A percentile compares a stretch with the other conserved stretches of the same genome.
phyloP scores from a whole-genome alignment of 2,797 vertebrate species.

The Astyanax mexicanus region DNA sequence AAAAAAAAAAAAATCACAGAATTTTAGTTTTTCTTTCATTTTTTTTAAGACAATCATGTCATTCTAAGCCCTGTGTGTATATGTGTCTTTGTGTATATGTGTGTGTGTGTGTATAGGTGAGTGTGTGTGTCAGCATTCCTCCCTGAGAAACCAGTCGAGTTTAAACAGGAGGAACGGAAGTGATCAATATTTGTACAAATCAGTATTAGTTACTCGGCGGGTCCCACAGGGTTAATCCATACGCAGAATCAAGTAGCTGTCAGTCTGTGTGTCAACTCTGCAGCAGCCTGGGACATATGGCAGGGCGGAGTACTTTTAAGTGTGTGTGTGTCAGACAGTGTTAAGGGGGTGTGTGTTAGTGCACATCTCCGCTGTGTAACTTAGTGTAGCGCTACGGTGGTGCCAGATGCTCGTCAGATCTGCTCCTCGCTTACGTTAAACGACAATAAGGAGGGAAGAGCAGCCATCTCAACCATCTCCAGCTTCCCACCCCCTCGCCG shows the following conservation, averaged over 20 bases:
- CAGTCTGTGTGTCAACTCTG: slow-evolving; percentile 66
- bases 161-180: slow-evolving; percentile 59
- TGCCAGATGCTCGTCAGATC: slow-evolving; percentile 77
- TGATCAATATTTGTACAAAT: slow-evolving; percentile 86
- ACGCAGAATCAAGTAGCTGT: slow-evolving; percentile 64
- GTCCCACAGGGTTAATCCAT: slow-evolving; percentile 84
- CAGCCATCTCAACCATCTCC: slow-evolving; percentile 78
- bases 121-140: slow-evolving; percentile 31
- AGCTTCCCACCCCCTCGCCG: slow-evolving; percentile 48
- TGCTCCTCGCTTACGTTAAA: slow-evolving; percentile 74
- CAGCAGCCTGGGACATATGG: slow-evolving; percentile 76
- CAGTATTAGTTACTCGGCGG: slow-evolving; percentile 71
- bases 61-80: slow-evolving; percentile 21
- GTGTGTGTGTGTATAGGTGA: too few relatives aligned
- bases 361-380: slow-evolving; percentile 64
- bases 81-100: too few relatives aligned
- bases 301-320: slow-evolving; percentile 56
- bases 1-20: neutral
- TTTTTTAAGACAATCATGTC: slow-evolving; percentile 20
- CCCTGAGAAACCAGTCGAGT: slow-evolving; percentile 42
- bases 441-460: slow-evolving; percentile 72
- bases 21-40: too few relatives aligned
- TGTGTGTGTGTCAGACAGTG: slow-evolving; percentile 42
- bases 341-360: slow-evolving; percentile 54
- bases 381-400: slow-evolving; percentile 78